Conservation (phyloP, 2,888 invertebrate genomes). For the Drosophila paracracens region DNA sequence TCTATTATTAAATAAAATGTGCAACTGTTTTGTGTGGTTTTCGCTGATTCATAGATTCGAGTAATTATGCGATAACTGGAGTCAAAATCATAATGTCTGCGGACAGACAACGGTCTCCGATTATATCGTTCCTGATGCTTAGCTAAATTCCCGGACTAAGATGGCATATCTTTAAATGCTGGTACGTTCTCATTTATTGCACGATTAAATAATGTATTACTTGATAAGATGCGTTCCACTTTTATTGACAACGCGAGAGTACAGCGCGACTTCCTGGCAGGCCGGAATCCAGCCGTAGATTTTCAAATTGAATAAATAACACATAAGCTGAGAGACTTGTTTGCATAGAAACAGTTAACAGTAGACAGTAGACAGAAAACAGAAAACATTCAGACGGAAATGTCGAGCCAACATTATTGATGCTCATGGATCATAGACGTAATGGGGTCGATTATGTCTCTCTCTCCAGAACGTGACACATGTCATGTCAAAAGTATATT, state of each 20-base stretch:
- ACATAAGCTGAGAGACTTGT: constrained; percentile 5
- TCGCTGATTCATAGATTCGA: constrained; percentile 20
- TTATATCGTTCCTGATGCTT: constrained; percentile 16
- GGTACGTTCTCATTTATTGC: not conserved
- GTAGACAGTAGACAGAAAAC: not conserved
- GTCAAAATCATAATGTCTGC: constrained; percentile 24
- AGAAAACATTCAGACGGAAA: not conserved
- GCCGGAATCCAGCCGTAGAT: not conserved
- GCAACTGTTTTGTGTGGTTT: not conserved
- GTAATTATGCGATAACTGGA: constrained; percentile 29
- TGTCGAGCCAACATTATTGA: not conserved
- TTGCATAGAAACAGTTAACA: not conserved
- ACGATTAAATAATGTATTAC: not conserved
- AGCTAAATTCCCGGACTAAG: not conserved
- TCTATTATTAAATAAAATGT: constrained; percentile 2
- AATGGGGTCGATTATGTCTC: constrained; percentile 1
- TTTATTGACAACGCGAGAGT: not conserved
- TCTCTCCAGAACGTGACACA: not conserved
- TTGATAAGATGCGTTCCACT: not conserved
- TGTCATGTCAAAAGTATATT: not conserved
- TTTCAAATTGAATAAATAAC: constrained; percentile 2
- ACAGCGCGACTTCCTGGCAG: not conserved
- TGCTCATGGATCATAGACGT: not conserved
- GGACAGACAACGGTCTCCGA: constrained; percentile 13
- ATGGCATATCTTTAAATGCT: not conserved